These are phyloP conservation scores for Naja naja DNA, from an alignment of 2,113 vertebrate species.

Conservation along the genomic window DNA sequence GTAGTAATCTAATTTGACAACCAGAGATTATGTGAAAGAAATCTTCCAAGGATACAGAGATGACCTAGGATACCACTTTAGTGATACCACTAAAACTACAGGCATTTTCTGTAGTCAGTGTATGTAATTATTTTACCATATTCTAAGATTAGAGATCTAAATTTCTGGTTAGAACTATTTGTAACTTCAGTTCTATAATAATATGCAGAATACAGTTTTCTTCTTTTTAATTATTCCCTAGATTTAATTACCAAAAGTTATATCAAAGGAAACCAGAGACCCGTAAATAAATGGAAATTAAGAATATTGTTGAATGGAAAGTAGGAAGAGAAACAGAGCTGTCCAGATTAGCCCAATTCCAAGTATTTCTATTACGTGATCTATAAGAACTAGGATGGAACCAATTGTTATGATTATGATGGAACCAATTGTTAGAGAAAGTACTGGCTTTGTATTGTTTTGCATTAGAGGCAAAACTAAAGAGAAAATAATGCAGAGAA, in stretches of 20 bases:
- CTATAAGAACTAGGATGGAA: neutral
- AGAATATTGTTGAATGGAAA: neutral
- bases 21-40: neutral
- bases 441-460: neutral
- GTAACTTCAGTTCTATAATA: neutral
- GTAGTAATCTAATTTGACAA: neutral
- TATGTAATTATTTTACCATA: neutral
- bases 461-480: neutral
- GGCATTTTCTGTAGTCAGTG: neutral
- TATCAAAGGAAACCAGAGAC: neutral
- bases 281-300: neutral
- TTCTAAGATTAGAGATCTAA: neutral
- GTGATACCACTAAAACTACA: neutral
- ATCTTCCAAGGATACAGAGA: neutral
- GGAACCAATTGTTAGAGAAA: neutral
- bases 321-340: neutral
- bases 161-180: neutral
- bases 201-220: neutral
- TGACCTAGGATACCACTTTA: neutral
- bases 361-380: neutral
- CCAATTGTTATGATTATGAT: neutral
- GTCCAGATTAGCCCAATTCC: neutral
- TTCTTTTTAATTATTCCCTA: neutral
- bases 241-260: neutral
- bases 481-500: neutral